A percentile compares a stretch with the other conserved stretches of the same genome.
Evolutionary conservation across 2,888 invertebrate genomes (phyloP).

Genomic region (Idaea dimidiata): DNA sequence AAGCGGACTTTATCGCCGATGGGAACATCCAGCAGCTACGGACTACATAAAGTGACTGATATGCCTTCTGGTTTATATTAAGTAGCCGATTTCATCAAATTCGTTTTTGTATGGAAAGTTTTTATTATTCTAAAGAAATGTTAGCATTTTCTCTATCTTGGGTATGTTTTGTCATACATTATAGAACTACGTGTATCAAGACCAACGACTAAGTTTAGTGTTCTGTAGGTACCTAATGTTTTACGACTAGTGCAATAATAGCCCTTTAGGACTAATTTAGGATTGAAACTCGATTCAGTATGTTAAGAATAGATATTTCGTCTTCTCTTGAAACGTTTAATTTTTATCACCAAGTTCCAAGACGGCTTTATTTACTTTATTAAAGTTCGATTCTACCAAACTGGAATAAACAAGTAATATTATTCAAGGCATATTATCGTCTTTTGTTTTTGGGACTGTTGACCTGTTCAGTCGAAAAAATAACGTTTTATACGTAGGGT

Average conservation of each 20-base stretch:
- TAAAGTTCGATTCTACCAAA: too few relatives aligned
- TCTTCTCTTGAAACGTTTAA: background rate
- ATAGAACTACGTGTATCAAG: conserved; percentile 44
- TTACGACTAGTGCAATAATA: conserved; percentile 74
- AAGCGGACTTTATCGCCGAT: conserved; percentile 68
- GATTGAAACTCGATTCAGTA: background rate
- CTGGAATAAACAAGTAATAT: too few relatives aligned
- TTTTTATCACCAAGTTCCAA: background rate
- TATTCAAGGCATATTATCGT: too few relatives aligned
- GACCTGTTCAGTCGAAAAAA: too few relatives aligned
- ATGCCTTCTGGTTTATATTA: conserved; percentile 87
- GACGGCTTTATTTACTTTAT: background rate
- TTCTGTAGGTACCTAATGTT: conserved; percentile 65
- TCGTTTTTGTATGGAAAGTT: background rate
- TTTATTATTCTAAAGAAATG: conserved; percentile 3
- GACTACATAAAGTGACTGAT: conserved; percentile 84
- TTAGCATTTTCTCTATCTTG: background rate
- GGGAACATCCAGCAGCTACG: conserved; percentile 58
- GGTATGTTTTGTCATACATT: conserved; percentile 18
- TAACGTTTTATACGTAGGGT: too few relatives aligned
- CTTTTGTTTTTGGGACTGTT: too few relatives aligned
- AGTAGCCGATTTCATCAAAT: conserved; percentile 25
- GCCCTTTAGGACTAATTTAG: conserved; percentile 37
- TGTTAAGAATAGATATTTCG: background rate
- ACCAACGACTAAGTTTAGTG: conserved; percentile 78